A percentile compares a stretch with the other conserved stretches of the same genome.
These are phyloP conservation scores for Salvelinus alpinus DNA, from an alignment of 2,113 vertebrate genomes.

Conservation along the genomic window DNA sequence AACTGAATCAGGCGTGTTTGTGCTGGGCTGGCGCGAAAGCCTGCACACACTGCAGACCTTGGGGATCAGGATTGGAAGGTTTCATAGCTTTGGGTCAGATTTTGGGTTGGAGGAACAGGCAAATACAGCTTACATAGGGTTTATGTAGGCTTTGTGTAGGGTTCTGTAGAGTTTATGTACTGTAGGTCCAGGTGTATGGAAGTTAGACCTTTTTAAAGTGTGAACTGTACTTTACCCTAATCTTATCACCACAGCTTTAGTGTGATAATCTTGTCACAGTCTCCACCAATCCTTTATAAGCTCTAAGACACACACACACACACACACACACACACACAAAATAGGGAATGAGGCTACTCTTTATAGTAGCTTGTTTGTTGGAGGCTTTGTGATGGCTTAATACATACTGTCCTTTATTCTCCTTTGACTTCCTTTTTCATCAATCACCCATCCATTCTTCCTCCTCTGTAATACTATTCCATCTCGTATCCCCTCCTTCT, in stretches of 20 bases:
- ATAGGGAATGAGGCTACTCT: no score
- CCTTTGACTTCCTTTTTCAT: background rate
- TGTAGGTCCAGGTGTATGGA: slow-evolving; percentile 13
- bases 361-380: background rate
- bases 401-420: background rate
- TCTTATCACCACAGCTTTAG: slow-evolving; percentile 15
- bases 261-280: slow-evolving; percentile 20
- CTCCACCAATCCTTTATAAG: slow-evolving; percentile 25
- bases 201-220: background rate
- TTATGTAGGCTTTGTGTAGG: no score
- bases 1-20: no score
- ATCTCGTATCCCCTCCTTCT: background rate
- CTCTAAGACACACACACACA: slow-evolving; percentile 6
- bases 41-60: no score
- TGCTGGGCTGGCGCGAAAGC: no score
- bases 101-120: no score
- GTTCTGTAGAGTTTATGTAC: no score
- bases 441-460: background rate
- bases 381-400: background rate
- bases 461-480: background rate
- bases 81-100: no score
- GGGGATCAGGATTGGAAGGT: no score
- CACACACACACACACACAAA: background rate
- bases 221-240: background rate
- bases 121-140: no score